Evolutionary conservation across 2,113 vertebrate species (phyloP), one percentile per base, ranked within the genome.

Genomic region (Melanocharis versteri): DNA sequence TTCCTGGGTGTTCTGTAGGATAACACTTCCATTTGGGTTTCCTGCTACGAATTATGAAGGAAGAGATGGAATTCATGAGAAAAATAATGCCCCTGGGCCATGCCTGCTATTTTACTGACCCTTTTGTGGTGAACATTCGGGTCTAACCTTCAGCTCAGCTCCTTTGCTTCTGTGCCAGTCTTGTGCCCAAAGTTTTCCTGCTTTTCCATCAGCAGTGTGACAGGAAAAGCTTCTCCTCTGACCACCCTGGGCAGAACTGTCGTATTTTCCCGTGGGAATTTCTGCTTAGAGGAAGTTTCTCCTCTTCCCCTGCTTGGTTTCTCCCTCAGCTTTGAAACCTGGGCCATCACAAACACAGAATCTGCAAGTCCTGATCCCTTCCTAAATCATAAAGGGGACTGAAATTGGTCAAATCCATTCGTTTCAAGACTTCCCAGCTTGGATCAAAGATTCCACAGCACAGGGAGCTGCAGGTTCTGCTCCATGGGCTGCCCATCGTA

Each of bases 41-140:
- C 57, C 45, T 4, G 2, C 8, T 21, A 4, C 33, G 15, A 42
- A 33, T 62, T 2, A 1, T 0, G n/a, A 13, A 40, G 50, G 65
- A 90, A n/a, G 40, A 73, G 50, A 21, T 57, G 35, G 35, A n/a
- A 64, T 3, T 14, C 16, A 8, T 8, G 26, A 16, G 28, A 42
- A 50, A 10, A 64, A 47, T 8, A 7, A 7, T 13, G 3, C 10
- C 48, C 37, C 5, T 5, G 48, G 56, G 27, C 44, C 1, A 0
- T 22, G 45, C 11, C 37, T 11, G 2, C 16, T 60, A 15, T n/a
- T 70, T 13, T 13, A 6, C 2, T 73, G 69, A 70, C 21, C 37
- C 24, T 47, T 60, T 42, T 1, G 0, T 44, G 42, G 19, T 54
- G 78, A 85, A 47, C 76, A 20, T 47, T 45, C 48, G 61, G 54